phyloP scores from a whole-genome alignment of 2,888 invertebrate species.

The Lasioglossum pauxillum region DNA sequence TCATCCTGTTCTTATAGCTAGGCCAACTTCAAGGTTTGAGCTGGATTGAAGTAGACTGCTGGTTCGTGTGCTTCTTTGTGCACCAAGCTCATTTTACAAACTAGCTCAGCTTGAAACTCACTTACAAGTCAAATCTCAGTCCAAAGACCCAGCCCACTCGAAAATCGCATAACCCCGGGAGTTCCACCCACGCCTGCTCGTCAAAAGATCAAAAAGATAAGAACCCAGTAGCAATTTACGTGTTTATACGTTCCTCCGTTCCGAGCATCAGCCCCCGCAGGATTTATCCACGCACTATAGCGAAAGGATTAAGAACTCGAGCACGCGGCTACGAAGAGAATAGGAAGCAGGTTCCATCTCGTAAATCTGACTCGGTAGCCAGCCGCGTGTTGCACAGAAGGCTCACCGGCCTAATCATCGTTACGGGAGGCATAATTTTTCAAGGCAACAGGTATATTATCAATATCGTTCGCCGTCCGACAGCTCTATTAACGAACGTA shows the following conservation, averaged over 20 bases:
- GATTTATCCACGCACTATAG: not conserved
- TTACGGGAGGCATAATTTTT: slow-evolving; percentile 42
- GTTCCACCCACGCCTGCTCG: not conserved
- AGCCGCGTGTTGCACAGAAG: not conserved
- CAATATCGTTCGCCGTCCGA: slow-evolving; percentile 50
- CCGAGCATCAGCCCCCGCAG: not conserved
- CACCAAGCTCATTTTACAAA: too few species aligned
- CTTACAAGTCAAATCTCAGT: too few species aligned
- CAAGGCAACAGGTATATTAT: slow-evolving; percentile 54
- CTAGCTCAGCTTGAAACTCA: too few species aligned
- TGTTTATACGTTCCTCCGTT: not conserved
- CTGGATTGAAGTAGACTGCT: too few species aligned
- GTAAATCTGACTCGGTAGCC: slow-evolving; percentile 46
- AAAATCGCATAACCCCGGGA: not conserved
- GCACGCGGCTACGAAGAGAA: not conserved
- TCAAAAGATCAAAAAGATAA: not conserved
- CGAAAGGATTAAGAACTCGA: slow-evolving; percentile 5
- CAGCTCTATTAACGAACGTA: slow-evolving; percentile 44
- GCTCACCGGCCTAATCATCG: slow-evolving; percentile 37
- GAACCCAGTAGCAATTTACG: not conserved
- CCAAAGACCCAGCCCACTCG: too few species aligned
- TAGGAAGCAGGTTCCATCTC: slow-evolving; percentile 46
- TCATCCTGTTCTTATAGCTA: not conserved
- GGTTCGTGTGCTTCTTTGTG: too few species aligned
- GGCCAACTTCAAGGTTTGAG: not conserved